These are phyloP conservation scores for Scaptomyza flava DNA, from an alignment of 2,888 invertebrate genomes.

Conservation along the genomic window DNA sequence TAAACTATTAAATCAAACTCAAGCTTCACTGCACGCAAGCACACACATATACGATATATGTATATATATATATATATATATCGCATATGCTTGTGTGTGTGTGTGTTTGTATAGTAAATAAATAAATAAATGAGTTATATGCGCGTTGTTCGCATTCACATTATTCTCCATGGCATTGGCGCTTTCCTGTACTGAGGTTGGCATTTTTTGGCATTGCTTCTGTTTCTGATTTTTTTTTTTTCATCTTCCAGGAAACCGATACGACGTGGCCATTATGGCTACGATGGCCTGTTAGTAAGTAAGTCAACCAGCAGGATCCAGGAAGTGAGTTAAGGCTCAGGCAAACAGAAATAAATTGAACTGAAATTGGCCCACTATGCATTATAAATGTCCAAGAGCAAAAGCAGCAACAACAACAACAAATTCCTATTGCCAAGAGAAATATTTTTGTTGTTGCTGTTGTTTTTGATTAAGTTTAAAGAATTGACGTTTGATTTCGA, in stretches of 20 bases:
- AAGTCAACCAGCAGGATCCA: constrained; percentile 67
- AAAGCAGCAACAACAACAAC: neutral
- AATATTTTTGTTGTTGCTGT: neutral
- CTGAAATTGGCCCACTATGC: constrained; percentile 58
- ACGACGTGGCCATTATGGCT: constrained; percentile 73
- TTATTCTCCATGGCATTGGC: constrained; percentile 70
- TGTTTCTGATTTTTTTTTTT: constrained; percentile 38
- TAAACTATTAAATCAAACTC: constrained; percentile 79
- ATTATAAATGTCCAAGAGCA: constrained; percentile 43
- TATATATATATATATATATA: constrained; percentile 22
- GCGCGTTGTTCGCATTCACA: constrained; percentile 70
- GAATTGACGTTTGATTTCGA: neutral
- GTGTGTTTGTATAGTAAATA: constrained; percentile 60
- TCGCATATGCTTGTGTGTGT: constrained; percentile 16
- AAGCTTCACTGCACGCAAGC: constrained; percentile 74
- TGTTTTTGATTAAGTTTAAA: neutral
- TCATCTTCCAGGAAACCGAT: constrained; percentile 72
- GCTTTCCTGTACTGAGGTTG: constrained; percentile 54
- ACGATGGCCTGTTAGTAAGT: constrained; percentile 57
- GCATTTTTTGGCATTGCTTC: constrained; percentile 53
- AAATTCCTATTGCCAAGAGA: constrained; percentile 8
- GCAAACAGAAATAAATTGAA: constrained; percentile 62
- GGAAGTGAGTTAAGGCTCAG: constrained; percentile 63
- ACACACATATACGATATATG: constrained; percentile 34
- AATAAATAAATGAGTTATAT: constrained; percentile 77